These are phyloP conservation scores for Linyphia triangularis DNA, from an alignment of 2,888 invertebrate genomes.

Conservation along the genomic window DNA sequence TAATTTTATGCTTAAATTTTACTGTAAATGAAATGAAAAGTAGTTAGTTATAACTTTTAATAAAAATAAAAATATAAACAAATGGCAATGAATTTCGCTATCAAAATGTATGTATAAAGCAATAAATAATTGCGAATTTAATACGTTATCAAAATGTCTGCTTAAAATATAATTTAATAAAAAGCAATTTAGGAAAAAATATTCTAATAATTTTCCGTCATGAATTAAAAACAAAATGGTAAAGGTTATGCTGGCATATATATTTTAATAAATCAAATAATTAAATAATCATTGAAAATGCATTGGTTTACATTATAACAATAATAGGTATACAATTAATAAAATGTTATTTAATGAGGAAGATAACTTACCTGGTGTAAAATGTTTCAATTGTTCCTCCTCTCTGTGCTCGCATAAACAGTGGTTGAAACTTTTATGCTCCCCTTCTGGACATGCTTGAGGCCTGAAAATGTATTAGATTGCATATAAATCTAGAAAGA, in stretches of 20 bases:
- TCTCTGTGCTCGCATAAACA: conserved; percentile 70
- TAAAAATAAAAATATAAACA: too few species aligned
- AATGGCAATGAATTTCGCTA: too few species aligned
- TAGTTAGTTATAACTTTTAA: too few species aligned
- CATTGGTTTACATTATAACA: neutral
- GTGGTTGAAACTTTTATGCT: conserved; percentile 65
- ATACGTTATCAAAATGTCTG: too few species aligned
- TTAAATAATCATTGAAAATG: neutral
- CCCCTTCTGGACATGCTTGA: conserved; percentile 49
- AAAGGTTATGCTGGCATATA: neutral
- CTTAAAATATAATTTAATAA: too few species aligned
- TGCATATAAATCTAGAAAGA: too few species aligned
- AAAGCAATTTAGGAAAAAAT: too few species aligned
- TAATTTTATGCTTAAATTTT: too few species aligned
- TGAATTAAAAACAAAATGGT: neutral
- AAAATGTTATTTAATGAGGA: neutral
- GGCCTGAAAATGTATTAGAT: conserved; percentile 2
- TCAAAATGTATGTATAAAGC: too few species aligned
- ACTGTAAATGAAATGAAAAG: too few species aligned
- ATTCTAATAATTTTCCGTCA: neutral
- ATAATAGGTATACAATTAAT: neutral
- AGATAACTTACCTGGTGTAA: conserved; percentile 51
- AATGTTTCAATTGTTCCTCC: conserved; percentile 68
- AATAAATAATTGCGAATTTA: too few species aligned
- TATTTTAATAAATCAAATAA: neutral